These are phyloP conservation scores for Vollenhovia emeryi DNA, from an alignment of 1,140 invertebrate species.

Conservation along the genomic window DNA sequence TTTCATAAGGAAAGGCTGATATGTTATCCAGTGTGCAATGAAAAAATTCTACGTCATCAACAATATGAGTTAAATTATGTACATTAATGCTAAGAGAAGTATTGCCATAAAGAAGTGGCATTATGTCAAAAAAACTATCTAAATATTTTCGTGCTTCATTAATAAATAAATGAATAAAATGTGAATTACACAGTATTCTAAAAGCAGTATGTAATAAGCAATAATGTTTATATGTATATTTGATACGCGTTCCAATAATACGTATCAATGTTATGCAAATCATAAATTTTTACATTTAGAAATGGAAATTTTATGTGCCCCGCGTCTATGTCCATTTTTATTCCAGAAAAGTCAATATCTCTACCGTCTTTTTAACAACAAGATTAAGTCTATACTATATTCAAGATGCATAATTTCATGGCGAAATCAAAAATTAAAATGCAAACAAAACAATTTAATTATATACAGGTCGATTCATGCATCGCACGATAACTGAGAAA, in stretches of 20 bases:
- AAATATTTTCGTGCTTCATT: too few relatives aligned
- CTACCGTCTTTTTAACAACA: background rate
- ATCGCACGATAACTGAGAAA: background rate
- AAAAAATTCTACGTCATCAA: too few relatives aligned
- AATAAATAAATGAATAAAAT: too few relatives aligned
- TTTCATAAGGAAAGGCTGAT: too few relatives aligned
- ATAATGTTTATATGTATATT: too few relatives aligned
- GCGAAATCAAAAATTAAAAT: background rate
- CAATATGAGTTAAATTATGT: too few relatives aligned
- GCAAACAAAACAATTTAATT: background rate
- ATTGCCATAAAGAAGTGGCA: too few relatives aligned
- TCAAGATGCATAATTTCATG: background rate
- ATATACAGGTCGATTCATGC: background rate
- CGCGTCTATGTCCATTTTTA: background rate
- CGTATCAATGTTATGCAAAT: background rate
- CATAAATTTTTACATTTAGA: background rate
- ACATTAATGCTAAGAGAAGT: too few relatives aligned
- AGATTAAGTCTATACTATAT: background rate
- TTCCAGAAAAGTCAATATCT: background rate
- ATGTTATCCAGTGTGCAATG: too few relatives aligned
- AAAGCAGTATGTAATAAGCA: too few relatives aligned
- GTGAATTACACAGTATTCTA: too few relatives aligned
- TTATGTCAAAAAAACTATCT: too few relatives aligned
- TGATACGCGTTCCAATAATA: background rate
- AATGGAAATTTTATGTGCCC: background rate